Evolutionary conservation across 1,140 invertebrate species (phyloP), one percentile per base, ranked within the genome.

Genomic region (Amyelois transitella): DNA sequence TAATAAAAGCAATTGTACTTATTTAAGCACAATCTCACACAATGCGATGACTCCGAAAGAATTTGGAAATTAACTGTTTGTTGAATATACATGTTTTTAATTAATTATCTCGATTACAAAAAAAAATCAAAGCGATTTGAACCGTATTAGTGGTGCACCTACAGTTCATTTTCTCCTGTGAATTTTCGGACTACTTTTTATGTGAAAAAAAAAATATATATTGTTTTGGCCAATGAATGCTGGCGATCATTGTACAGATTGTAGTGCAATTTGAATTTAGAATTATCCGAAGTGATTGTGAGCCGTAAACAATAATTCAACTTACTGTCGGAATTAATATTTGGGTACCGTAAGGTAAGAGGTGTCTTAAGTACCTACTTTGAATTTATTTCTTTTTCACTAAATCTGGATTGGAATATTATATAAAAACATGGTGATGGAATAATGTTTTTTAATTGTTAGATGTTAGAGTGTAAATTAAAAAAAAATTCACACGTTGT

Each of bases 261-360:
- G n/a, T n/a, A 83, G 72, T 76, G 73, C 72, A 78, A 73, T 80
- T 82, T 77, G 75, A 81, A 79, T 79, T 79, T 77, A 72, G 72
- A 77, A 75, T 70, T 69, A 75, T 64, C 50, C 22, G 45, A 68
- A 54, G 67, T 74, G 62, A 68, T 66, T 69, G 62, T 69, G 51
- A 54, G 64, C 65, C 58, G 73, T 80, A 74, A 77, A 73, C 72
- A 66, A 71, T 73, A 73, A 81, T 81, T 79, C 63, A 70, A 79
- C 72, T 80, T 75, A 72, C 63, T 63, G 69, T 77, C 78, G 69
- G 75, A 76, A 75, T 72, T 79, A 64, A 67, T 58, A 66, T 75
- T 73, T 58, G 62, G 63, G 67, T 72, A 68, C 62, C 71, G 64
- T 47, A 55, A 52, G 2, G n/a, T n/a, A n/a, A n/a, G n/a, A n/a